These are phyloP conservation scores for Enteromius fasciolatus DNA, from an alignment of 2,797 vertebrate genomes.

Conservation along the genomic window DNA sequence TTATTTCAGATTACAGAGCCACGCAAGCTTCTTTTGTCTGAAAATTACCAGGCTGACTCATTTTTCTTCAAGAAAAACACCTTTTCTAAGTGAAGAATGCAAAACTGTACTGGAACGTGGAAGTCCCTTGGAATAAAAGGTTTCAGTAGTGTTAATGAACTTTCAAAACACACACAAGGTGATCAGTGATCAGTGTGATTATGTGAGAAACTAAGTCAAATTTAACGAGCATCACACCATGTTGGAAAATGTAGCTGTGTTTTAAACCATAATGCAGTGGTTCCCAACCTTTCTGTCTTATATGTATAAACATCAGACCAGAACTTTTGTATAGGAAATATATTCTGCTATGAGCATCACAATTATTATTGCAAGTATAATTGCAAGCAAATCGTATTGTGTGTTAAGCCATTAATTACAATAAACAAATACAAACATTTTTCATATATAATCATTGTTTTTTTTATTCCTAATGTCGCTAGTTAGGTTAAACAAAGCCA, in stretches of 20 bases:
- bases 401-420: not conserved
- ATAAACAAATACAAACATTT: not conserved
- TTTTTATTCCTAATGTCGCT: no score
- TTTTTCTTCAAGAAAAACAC: not conserved
- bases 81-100: not conserved
- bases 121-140: not conserved
- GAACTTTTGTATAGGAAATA: not conserved
- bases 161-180: slow-evolving; percentile 1
- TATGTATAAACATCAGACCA: not conserved
- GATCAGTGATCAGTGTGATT: slow-evolving; percentile 7
- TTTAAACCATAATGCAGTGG: slow-evolving; percentile 2
- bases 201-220: not conserved
- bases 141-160: not conserved
- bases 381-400: no score
- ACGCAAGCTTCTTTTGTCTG: not conserved
- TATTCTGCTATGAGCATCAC: not conserved
- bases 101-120: not conserved
- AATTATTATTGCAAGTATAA: not conserved
- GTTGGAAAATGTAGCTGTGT: not conserved
- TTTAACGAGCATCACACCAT: slow-evolving; percentile 4
- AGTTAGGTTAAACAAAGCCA: not conserved
- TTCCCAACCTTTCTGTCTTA: not conserved
- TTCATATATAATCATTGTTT: not conserved
- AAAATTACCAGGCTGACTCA: not conserved
- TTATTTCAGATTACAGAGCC: not conserved